Conservation (phyloP, 2,797 vertebrate genomes). For the Eulemur mongoz region DNA sequence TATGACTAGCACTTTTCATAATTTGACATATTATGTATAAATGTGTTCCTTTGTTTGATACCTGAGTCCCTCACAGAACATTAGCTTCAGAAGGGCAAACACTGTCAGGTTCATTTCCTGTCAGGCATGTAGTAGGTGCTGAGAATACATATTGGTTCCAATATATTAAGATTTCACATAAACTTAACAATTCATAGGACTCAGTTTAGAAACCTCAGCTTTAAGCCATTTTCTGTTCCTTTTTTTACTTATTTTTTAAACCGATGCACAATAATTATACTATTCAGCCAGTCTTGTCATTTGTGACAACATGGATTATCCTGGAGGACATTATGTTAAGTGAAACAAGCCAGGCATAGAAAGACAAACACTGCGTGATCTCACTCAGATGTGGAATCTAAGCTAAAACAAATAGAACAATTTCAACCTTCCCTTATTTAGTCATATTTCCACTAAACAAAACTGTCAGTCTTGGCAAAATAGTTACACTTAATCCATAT, state of each 20-base stretch:
- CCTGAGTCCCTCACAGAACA: not conserved
- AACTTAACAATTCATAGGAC: not conserved
- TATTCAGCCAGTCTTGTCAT: not conserved
- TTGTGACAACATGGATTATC: not conserved
- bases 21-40: not conserved
- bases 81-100: not conserved
- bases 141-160: not conserved
- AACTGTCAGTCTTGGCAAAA: not conserved
- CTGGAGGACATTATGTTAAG: not conserved
- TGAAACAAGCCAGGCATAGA: not conserved
- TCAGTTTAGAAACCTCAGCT: not conserved
- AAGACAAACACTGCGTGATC: not conserved
- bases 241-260: not conserved
- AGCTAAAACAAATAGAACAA: not conserved
- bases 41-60: not conserved
- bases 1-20: not conserved
- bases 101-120: not conserved
- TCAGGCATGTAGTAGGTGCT: fast-evolving
- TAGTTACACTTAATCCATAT: not conserved
- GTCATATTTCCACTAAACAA: not conserved
- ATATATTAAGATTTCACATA: not conserved
- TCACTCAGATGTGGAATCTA: not conserved
- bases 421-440: not conserved
- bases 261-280: no score
- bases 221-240: not conserved